A percentile compares a stretch with the other conserved stretches of the same genome.
Conservation (phyloP, 1,140 invertebrate genomes). For the Procambarus clarkii region DNA sequence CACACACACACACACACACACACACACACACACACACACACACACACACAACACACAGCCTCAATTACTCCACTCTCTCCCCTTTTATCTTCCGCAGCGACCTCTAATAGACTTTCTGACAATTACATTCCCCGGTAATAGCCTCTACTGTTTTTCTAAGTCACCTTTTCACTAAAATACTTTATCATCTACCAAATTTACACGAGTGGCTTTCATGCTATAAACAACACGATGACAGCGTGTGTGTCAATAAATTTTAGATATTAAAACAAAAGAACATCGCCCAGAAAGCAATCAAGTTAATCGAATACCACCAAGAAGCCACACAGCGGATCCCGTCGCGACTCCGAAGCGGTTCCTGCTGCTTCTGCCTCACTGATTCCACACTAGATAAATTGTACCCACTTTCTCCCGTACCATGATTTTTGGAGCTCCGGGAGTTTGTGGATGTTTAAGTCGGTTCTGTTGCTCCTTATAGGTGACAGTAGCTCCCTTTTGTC, state of each 20-base stretch:
- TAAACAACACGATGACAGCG: too few relatives aligned
- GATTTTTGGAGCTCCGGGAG: neutral
- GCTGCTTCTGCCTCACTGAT: conserved; percentile 30
- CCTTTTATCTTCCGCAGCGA: too few relatives aligned
- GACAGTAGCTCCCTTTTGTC: too few relatives aligned
- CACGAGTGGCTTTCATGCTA: too few relatives aligned
- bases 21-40: neutral
- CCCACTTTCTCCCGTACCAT: neutral
- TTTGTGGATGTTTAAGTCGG: neutral
- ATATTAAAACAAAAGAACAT: conserved; percentile 17
- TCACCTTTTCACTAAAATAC: too few relatives aligned
- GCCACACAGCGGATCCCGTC: neutral
- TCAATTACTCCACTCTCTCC: neutral
- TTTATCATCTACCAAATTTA: too few relatives aligned
- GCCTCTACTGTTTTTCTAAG: too few relatives aligned
- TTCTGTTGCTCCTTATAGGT: too few relatives aligned
- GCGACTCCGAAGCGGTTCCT: neutral
- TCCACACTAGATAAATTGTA: conserved; percentile 23
- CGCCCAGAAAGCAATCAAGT: conserved; percentile 32
- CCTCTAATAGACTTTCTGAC: too few relatives aligned
- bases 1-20: too few relatives aligned
- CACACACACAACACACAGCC: neutral
- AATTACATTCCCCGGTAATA: too few relatives aligned
- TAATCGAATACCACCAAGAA: conserved; percentile 42
- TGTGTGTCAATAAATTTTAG: too few relatives aligned